phyloP scores from a whole-genome alignment of 2,797 vertebrate species.

The Eulemur albifrons region DNA sequence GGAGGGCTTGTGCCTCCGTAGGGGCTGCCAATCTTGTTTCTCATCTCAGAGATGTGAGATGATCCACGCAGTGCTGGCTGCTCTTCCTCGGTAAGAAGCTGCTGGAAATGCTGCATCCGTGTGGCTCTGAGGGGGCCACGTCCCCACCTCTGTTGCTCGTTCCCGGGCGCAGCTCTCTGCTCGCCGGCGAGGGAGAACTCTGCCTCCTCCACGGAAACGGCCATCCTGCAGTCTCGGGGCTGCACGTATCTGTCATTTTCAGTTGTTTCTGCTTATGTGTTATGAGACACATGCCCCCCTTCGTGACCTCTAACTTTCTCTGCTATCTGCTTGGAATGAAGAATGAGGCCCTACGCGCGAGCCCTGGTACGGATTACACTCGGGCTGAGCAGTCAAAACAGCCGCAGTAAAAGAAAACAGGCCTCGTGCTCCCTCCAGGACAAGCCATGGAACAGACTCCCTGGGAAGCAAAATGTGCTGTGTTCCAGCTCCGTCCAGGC shows the following conservation, averaged over 20 bases:
- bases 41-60: background rate
- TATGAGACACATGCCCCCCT: background rate
- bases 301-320: background rate
- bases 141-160: background rate
- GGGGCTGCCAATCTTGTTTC: conserved; percentile 9
- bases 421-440: background rate
- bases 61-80: conserved; percentile 61
- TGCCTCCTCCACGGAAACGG: background rate
- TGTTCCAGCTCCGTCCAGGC: background rate
- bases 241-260: background rate
- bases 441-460: background rate
- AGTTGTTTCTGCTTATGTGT: background rate
- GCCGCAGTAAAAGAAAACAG: background rate
- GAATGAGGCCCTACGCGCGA: accelerated
- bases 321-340: background rate
- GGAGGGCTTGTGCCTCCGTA: background rate
- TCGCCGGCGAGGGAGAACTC: too few species aligned
- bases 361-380: background rate
- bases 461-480: background rate
- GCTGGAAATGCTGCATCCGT: accelerated
- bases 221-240: background rate
- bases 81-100: conserved; percentile 13
- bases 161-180: accelerated
- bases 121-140: accelerated
- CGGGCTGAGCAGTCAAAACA: background rate